A percentile compares a stretch with the other conserved stretches of the same genome.
Conservation (phyloP, 2,888 invertebrate genomes). For the Andrena bicolor region DNA sequence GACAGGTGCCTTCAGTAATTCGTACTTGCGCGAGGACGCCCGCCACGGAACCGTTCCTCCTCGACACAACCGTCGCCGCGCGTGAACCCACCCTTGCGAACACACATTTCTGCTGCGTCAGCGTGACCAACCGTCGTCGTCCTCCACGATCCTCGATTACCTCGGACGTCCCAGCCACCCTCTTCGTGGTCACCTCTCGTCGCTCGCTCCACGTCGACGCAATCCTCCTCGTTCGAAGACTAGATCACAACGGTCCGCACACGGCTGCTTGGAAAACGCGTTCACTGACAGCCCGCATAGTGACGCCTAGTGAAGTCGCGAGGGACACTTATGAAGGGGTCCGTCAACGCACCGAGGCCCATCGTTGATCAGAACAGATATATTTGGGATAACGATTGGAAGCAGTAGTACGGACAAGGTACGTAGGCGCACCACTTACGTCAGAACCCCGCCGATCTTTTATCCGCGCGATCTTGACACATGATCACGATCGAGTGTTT, state of each 20-base stretch:
- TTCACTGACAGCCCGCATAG: constrained; percentile 49
- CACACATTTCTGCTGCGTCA: not conserved
- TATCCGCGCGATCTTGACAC: too few species aligned
- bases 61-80: constrained; percentile 10
- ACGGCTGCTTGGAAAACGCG: constrained; percentile 29
- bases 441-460: not conserved
- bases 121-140: not conserved
- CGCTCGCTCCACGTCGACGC: not conserved
- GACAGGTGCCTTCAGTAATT: constrained; percentile 75
- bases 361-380: constrained; percentile 78
- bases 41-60: not conserved
- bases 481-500: not conserved
- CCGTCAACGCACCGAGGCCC: constrained; percentile 76
- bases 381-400: constrained; percentile 83
- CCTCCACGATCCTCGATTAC: not conserved
- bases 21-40: constrained; percentile 53
- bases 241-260: constrained; percentile 21
- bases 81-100: not conserved
- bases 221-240: constrained; percentile 1
- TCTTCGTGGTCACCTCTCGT: not conserved
- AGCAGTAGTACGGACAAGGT: constrained; percentile 79
- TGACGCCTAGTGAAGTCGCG: constrained; percentile 64
- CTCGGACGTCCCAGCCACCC: not conserved
- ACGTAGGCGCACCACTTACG: constrained; percentile 33
- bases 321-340: constrained; percentile 82